Conservation (phyloP, 2,113 vertebrate species). For the Cavia aperea region DNA sequence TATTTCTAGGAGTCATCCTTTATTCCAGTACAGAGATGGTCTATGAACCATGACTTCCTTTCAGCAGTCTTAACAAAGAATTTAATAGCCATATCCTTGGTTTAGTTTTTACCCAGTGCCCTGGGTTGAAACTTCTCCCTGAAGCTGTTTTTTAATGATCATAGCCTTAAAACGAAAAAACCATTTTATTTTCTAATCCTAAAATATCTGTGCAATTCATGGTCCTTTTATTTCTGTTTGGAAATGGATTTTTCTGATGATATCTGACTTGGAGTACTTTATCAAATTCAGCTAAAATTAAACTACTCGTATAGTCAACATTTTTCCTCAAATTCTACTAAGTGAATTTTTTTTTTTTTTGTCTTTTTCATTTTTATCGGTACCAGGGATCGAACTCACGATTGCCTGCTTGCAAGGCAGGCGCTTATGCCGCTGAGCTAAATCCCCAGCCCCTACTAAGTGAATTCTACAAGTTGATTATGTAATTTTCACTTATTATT, state of each 20-base stretch:
- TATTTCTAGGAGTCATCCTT: background rate
- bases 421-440: too few relatives aligned
- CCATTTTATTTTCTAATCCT: constrained; percentile 16
- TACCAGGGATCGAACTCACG: too few relatives aligned
- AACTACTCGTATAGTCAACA: background rate
- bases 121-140: background rate
- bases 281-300: background rate
- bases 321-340: background rate
- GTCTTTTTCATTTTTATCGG: too few relatives aligned
- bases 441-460: background rate
- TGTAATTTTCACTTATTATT: background rate
- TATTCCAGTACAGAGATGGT: background rate
- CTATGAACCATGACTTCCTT: background rate
- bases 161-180: constrained; percentile 1
- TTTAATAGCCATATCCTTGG: background rate
- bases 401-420: too few relatives aligned
- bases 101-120: background rate
- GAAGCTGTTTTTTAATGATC: background rate
- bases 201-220: background rate
- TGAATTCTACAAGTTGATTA: background rate
- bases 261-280: background rate
- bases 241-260: background rate
- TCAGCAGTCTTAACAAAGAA: background rate
- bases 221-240: constrained; percentile 1
- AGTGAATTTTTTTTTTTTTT: background rate